phyloP scores from a whole-genome alignment of 2,888 invertebrate species.

The Troides aeacus region DNA sequence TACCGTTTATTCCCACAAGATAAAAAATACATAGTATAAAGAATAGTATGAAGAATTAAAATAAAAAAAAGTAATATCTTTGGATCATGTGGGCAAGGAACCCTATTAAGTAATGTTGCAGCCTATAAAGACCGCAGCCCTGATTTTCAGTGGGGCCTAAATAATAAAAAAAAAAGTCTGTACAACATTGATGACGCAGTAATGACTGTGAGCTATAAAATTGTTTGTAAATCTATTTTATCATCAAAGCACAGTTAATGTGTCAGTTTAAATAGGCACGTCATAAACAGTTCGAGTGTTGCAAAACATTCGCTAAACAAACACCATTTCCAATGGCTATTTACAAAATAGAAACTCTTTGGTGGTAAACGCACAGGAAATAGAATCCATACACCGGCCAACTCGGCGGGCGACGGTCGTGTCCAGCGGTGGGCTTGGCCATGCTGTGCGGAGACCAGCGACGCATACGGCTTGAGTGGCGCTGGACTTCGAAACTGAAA shows the following conservation, averaged over 20 bases:
- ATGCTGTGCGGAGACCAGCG: neutral
- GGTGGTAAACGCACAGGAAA: constrained; percentile 3
- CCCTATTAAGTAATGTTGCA: no score
- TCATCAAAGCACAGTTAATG: constrained; percentile 1
- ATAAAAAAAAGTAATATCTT: no score
- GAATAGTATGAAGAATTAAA: no score
- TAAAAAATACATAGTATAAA: no score
- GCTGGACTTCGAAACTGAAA: no score
- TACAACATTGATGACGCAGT: neutral
- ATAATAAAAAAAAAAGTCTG: no score
- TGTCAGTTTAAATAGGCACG: constrained; percentile 25
- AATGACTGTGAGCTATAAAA: neutral
- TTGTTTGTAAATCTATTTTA: no score
- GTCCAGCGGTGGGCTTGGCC: neutral
- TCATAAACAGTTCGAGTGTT: constrained; percentile 49
- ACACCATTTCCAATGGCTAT: constrained; percentile 46
- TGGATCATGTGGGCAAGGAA: no score
- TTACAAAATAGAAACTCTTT: constrained; percentile 64
- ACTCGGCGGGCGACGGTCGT: neutral
- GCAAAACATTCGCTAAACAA: constrained; percentile 50
- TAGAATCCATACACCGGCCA: constrained; percentile 7
- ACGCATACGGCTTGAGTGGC: no score
- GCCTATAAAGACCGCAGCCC: no score
- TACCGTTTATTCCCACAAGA: no score
- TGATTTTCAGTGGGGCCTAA: no score